A percentile compares a stretch with the other conserved stretches of the same genome.
phyloP scores from a whole-genome alignment of 2,797 vertebrate species.

The Brachymystax lenok region DNA sequence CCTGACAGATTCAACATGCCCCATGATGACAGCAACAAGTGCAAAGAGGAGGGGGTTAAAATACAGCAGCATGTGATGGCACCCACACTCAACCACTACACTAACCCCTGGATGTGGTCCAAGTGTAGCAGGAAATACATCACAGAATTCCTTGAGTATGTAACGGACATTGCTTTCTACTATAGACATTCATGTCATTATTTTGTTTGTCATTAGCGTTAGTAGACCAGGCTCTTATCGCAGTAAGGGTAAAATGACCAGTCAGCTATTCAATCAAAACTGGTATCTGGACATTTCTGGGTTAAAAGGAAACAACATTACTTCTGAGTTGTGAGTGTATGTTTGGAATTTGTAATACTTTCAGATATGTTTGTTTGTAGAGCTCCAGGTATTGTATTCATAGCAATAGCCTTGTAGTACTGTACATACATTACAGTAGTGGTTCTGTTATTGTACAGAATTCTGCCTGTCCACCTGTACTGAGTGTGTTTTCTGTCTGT shows the following conservation, averaged over 20 bases:
- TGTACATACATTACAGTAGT: too few species aligned
- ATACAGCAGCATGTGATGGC: slow-evolving; percentile 97
- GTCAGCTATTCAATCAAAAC: not conserved
- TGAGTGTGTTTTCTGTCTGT: slow-evolving; percentile 70
- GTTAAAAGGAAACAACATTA: slow-evolving; percentile 1
- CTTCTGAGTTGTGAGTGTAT: not conserved
- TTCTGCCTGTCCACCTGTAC: slow-evolving; percentile 56
- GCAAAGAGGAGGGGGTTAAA: slow-evolving; percentile 94
- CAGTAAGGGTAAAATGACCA: slow-evolving; percentile 1
- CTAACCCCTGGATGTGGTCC: slow-evolving; percentile 99
- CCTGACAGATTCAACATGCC: slow-evolving; percentile 95
- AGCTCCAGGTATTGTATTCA: slow-evolving; percentile 25
- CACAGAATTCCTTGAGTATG: slow-evolving; percentile 99
- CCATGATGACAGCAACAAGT: slow-evolving; percentile 97
- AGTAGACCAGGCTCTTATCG: slow-evolving; percentile 13
- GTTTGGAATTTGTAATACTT: not conserved
- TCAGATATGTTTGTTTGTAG: not conserved
- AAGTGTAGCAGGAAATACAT: slow-evolving; percentile 99
- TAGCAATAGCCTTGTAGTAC: not conserved
- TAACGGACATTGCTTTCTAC: slow-evolving; percentile 34
- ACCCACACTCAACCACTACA: slow-evolving; percentile 94
- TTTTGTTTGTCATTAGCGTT: not conserved
- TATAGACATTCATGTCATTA: slow-evolving; percentile 23
- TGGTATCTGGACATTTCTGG: not conserved
- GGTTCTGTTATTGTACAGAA: slow-evolving; percentile 40